Evolutionary conservation across 2,113 vertebrate genomes (phyloP).

Genomic region (Isichthys henryi): DNA sequence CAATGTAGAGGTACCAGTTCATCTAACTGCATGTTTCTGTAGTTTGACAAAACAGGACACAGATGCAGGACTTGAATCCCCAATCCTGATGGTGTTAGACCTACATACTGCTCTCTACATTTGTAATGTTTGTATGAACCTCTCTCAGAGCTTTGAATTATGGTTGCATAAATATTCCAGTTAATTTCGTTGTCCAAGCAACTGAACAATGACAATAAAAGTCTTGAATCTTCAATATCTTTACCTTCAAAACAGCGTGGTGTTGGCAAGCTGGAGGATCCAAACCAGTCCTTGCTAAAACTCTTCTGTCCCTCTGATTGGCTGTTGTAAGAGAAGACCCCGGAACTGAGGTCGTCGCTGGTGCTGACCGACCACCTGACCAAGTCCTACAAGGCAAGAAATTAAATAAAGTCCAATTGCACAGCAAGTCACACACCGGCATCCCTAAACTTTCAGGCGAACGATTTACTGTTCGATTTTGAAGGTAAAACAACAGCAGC

Average conservation of each 20-base stretch:
- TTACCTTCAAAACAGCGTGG: conserved; percentile 75
- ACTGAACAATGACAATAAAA: too few relatives aligned
- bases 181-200: too few relatives aligned
- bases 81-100: background rate
- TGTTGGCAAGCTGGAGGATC: conserved; percentile 58
- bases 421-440: background rate
- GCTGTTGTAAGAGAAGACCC: conserved; percentile 83
- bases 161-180: background rate
- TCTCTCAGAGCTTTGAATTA: background rate
- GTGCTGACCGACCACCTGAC: conserved; percentile 66
- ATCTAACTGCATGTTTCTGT: background rate
- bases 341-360: conserved; percentile 83
- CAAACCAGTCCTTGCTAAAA: conserved; percentile 67
- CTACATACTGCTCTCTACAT: background rate
- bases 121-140: background rate
- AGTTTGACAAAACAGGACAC: background rate
- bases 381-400: conserved; percentile 57
- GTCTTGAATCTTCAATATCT: too few relatives aligned
- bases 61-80: background rate
- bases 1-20: background rate
- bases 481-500: background rate
- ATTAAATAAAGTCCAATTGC: background rate
- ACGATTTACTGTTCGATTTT: background rate
- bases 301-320: conserved; percentile 59
- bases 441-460: background rate